These are phyloP conservation scores for Thymallus thymallus DNA, from an alignment of 2,113 vertebrate species.

Conservation along the genomic window DNA sequence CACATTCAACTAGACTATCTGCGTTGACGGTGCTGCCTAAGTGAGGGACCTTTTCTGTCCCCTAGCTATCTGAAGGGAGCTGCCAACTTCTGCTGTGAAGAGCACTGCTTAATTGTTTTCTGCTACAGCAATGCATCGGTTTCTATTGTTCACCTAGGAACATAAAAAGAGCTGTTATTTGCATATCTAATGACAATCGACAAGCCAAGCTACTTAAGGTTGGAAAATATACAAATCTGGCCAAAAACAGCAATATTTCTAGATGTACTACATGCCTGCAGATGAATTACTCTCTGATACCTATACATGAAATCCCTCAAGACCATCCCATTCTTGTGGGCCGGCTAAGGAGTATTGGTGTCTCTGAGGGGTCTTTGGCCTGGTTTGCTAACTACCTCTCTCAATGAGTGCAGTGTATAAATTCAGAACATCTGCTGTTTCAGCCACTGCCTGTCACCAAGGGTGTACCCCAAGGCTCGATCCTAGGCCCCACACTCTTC, in stretches of 20 bases:
- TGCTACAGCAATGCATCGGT: conserved; percentile 62
- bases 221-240: conserved; percentile 59
- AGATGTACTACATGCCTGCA: conserved; percentile 10
- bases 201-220: conserved; percentile 63
- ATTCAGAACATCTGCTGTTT: no score
- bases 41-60: conserved; percentile 43
- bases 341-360: no score
- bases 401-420: no score
- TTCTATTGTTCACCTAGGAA: conserved; percentile 68
- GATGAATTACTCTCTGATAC: conserved; percentile 47
- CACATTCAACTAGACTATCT: conserved; percentile 60
- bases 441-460: no score
- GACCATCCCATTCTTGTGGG: no score
- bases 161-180: conserved; percentile 73
- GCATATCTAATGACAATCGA: conserved; percentile 74
- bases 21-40: conserved; percentile 46
- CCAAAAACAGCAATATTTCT: conserved; percentile 55
- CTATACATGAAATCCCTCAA: conserved; percentile 41
- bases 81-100: conserved; percentile 59
- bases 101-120: conserved; percentile 73
- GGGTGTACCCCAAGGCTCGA: no score
- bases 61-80: conserved; percentile 43
- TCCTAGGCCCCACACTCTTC: no score
- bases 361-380: no score
- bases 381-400: no score